Evolutionary conservation across 2,888 invertebrate genomes (phyloP).

Genomic region (Fabriciana adippe): DNA sequence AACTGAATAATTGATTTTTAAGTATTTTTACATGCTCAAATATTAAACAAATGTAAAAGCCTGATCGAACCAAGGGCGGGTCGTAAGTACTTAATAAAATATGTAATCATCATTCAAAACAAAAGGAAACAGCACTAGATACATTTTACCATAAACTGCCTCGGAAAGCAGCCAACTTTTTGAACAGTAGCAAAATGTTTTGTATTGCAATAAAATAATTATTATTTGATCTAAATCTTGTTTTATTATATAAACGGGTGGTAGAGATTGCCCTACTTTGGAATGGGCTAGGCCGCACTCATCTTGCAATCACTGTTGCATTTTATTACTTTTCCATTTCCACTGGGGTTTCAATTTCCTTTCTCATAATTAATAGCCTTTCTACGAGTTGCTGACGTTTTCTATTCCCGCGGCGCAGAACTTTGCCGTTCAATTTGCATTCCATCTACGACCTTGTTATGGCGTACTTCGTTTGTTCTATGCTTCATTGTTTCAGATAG

Average conservation of each 20-base stretch:
- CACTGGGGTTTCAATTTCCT: conserved; percentile 81
- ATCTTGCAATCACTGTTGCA: conserved; percentile 79
- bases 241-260: conserved; percentile 33
- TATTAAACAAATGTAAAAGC: no score
- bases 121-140: not conserved
- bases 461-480: conserved; percentile 38
- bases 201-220: conserved; percentile 5
- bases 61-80: no score
- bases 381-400: conserved; percentile 71
- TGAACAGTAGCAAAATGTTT: conserved; percentile 11
- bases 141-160: not conserved
- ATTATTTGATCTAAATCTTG: conserved; percentile 24
- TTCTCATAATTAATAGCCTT: conserved; percentile 80
- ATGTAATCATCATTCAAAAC: no score
- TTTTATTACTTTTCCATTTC: conserved; percentile 83
- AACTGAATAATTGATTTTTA: no score
- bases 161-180: not conserved
- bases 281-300: conserved; percentile 54
- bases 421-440: conserved; percentile 71
- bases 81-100: no score
- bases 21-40: no score
- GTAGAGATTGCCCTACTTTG: conserved; percentile 46
- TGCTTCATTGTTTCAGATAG: conserved; percentile 38
- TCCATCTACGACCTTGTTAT: conserved; percentile 59
- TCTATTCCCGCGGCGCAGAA: conserved; percentile 67